These are phyloP conservation scores for Himalopsyche kuldschensis DNA, from an alignment of 2,888 invertebrate genomes.

Conservation along the genomic window DNA sequence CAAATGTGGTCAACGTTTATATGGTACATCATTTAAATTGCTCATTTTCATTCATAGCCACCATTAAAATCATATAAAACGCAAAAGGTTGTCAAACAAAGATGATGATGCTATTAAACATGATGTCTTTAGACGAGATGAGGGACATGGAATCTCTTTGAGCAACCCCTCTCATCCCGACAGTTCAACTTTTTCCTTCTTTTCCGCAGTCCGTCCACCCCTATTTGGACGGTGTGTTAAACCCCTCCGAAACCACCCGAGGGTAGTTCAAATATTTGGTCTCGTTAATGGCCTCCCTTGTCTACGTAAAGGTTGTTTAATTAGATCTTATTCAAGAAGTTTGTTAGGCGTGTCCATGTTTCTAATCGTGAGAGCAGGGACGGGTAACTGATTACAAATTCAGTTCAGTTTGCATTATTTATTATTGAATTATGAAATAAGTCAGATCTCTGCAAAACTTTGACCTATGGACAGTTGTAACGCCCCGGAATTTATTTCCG, in stretches of 20 bases:
- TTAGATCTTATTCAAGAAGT: constrained; percentile 38
- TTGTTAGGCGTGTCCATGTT: constrained; percentile 22
- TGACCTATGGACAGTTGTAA: background rate
- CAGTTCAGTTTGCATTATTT: constrained; percentile 2
- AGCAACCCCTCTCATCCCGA: background rate
- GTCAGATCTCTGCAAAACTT: background rate
- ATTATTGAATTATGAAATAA: background rate
- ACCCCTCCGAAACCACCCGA: background rate
- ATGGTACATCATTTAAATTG: no score
- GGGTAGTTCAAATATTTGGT: constrained; percentile 35
- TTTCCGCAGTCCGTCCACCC: background rate
- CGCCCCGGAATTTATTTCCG: background rate
- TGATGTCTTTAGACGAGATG: background rate
- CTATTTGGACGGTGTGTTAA: background rate
- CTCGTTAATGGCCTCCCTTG: constrained; percentile 29
- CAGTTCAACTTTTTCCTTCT: background rate
- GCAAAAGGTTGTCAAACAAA: no score
- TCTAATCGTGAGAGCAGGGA: constrained; percentile 9
- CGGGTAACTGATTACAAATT: background rate
- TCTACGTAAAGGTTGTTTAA: constrained; percentile 29
- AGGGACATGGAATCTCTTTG: background rate
- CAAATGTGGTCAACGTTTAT: no score
- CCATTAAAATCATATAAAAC: no score
- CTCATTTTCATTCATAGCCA: no score
- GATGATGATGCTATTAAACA: background rate